Base-by-base conservation (phyloP, 1,140 invertebrate species). In the Heliconius nattereri region DNA sequence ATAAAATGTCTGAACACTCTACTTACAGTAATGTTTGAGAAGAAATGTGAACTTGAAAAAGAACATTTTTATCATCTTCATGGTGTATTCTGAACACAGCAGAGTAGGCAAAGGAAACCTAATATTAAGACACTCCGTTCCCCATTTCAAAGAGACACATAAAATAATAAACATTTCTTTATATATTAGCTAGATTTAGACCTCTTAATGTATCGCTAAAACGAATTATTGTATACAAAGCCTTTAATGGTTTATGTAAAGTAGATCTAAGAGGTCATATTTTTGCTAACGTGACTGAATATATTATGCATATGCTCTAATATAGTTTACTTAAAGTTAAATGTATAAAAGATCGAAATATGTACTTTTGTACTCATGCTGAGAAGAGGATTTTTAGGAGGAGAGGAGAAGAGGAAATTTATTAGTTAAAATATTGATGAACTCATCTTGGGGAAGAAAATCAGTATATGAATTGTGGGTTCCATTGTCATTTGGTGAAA, bases 241-340 rank as follows among this genome's bases (percentile, higher is more conserved):
- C 13, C 60, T 29, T 66, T 26, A 66, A 66, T 66, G 60, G 9
- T 66, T 57, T 29, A 66, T 29, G 26, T 66, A 29, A 66, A 66
- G 11, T 66, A 66, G 26, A 66, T 29, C 60, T 66, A 2, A 29
- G 9, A 29, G 26, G 16, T 66, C 26, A 26, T 29, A 9, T 26
- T 66, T 66, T 66, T 66, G 60, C 11, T 26, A 16, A 29, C 13
- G 13, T 66, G 3, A 29, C 29, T 29, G 11, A 29, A 66, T 66
- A 66, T 66, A 66, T 66, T 66, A 66, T 66, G 60, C 3, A 66
- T 26, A 11, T 66, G 57, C n/a, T 66, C 57, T 66, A 11, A 66
- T 66, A 57, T 66, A 57, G 20, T 60, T 60, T 23, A 66, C 60
- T 66, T 26, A 13, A 29, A 26, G 20, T 13, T 29, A 66, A 66